These are phyloP conservation scores for Leptodactylus fallax DNA, from an alignment of 2,797 vertebrate genomes.

Conservation along the genomic window DNA sequence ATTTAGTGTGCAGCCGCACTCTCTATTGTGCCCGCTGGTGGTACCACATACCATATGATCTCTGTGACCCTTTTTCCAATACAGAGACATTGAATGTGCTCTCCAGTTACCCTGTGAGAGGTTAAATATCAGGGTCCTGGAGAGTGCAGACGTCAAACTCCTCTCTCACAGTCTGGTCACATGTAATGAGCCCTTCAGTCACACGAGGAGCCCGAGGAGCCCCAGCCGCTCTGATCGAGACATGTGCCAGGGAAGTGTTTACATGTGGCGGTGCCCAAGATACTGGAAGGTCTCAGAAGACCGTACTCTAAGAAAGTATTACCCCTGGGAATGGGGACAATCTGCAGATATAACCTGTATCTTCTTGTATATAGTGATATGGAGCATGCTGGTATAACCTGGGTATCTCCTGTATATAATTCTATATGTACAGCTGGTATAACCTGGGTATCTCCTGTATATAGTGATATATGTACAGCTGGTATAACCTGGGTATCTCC, in stretches of 20 bases:
- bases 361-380: not conserved
- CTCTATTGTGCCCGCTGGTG: conserved; percentile 24
- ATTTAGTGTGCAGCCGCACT: not conserved
- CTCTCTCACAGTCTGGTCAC: conserved; percentile 9
- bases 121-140: conserved; percentile 50
- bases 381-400: not conserved
- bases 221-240: not conserved
- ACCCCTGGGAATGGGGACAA: not conserved
- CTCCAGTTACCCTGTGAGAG: conserved; percentile 49
- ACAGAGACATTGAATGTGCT: conserved; percentile 21
- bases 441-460: too few relatives aligned
- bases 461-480: too few relatives aligned
- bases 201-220: not conserved
- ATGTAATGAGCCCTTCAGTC: not conserved
- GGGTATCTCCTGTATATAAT: not conserved
- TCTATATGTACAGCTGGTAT: not conserved
- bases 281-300: not conserved
- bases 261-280: not conserved
- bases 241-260: not conserved
- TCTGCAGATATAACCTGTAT: not conserved
- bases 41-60: conserved; percentile 38
- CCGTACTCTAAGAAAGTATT: not conserved
- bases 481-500: not conserved
- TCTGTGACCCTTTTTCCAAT: conserved; percentile 32
- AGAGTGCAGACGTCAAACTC: conserved; percentile 43